Evolutionary conservation across 2,797 vertebrate species (phyloP), one percentile per base, ranked within the genome.

Genomic region (Borostomias antarcticus): DNA sequence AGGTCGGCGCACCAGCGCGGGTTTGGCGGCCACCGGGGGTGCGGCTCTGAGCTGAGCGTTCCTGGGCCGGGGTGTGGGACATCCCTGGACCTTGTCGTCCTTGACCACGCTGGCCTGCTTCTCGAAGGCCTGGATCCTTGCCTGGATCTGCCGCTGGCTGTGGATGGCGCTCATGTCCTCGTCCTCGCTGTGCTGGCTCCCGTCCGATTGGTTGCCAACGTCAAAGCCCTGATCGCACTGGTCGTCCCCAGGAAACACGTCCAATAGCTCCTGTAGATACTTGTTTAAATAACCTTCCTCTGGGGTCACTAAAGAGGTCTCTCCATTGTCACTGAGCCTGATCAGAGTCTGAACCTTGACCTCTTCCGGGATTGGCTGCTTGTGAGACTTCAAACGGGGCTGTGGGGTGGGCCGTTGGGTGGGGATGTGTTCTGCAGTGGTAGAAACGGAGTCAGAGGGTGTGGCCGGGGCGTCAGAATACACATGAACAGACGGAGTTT

Each of bases 71-170:
- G 93, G 87, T 63, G 93, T 89, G 21, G 94, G 94, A 77, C 87
- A 91, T 84, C 88, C 89, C 9, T 68, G 64, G 2, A 3, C 62
- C 23, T 69, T 64, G 15, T n/a, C 4, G 4, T 58, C 51, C 85
- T 26, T 77, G 90, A 69, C 93, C 91, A 29, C 4, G 58, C n/a
- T 75, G 30, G 66, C 58, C 86, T 97, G 95, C 74, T 81, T 90
- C 86, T 98, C 97, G 59, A 97, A 96, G 52, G 92, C 95, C 91
- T 95, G 94, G 85, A 98, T 97, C 72, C 87, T 92, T 72, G 94
- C 92, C 72, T 85, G 87, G 77, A 98, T 89, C 70, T 89, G 93
- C 66, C 92, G 93, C 74, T 95, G 93, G 85, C 72, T 93, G 71
- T 88, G 77, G 64, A 86, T 84, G 65, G 72, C 45, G 60, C 75